Percentiles rank a stretch among this genome's conserved stretches.
These are phyloP conservation scores for Drosophila phalerata DNA, from an alignment of 2,888 invertebrate species.

Conservation along the genomic window DNA sequence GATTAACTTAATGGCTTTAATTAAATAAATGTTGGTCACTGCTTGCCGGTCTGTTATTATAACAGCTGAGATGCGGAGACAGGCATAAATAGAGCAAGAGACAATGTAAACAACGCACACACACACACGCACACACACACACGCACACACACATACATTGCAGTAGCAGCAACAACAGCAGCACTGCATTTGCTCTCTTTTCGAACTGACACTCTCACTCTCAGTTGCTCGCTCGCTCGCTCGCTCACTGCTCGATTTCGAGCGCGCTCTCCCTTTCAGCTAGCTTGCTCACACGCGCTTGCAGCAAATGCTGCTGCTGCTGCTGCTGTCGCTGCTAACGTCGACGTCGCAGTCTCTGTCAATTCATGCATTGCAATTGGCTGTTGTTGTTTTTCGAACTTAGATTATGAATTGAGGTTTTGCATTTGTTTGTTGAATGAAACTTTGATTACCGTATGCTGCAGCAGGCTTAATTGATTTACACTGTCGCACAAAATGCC, in stretches of 20 bases:
- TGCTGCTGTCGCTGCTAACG: slow-evolving; percentile 5
- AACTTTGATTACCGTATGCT: slow-evolving; percentile 46
- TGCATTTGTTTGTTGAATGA: slow-evolving; percentile 14
- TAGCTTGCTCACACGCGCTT: slow-evolving; percentile 35
- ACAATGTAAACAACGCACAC: slow-evolving; percentile 52
- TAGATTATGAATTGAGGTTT: slow-evolving; percentile 10
- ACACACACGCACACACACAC: slow-evolving; percentile 12
- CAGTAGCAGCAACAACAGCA: neutral
- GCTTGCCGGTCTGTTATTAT: slow-evolving; percentile 44
- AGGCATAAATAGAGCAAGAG: slow-evolving; percentile 14
- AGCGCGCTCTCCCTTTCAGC: slow-evolving; percentile 24
- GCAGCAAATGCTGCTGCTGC: slow-evolving; percentile 15
- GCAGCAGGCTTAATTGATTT: slow-evolving; percentile 20
- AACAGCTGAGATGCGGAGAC: slow-evolving; percentile 35
- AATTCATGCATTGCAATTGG: slow-evolving; percentile 12
- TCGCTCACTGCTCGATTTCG: neutral
- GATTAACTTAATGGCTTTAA: slow-evolving; percentile 45
- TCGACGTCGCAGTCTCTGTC: slow-evolving; percentile 6
- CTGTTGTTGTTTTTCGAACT: slow-evolving; percentile 7
- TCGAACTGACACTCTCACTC: slow-evolving; percentile 20
- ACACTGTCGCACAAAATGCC: slow-evolving; percentile 12
- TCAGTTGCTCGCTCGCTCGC: slow-evolving; percentile 4
- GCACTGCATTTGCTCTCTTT: slow-evolving; percentile 20
- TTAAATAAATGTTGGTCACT: slow-evolving; percentile 27
- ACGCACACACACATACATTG: neutral